phyloP scores from a whole-genome alignment of 2,888 invertebrate genomes.

The Hypomecis punctinalis region DNA sequence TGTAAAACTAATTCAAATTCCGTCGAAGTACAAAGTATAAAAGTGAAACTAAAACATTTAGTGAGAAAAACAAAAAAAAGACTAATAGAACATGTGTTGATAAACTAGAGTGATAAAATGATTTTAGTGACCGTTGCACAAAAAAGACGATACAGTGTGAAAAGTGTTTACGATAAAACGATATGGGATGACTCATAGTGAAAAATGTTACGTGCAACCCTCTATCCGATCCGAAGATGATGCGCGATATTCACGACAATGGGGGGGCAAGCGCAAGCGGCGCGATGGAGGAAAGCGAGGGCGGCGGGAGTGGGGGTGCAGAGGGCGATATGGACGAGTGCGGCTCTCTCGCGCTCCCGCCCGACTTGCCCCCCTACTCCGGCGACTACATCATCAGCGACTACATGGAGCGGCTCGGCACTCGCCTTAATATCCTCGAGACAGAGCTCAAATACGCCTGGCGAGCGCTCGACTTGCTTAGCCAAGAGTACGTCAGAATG shows the following conservation, averaged over 20 bases:
- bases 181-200: slow-evolving; percentile 85
- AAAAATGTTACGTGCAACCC: slow-evolving; percentile 78
- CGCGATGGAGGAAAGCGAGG: slow-evolving; percentile 84
- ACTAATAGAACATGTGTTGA: slow-evolving; percentile 63
- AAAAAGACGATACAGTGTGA: slow-evolving; percentile 66
- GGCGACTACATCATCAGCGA: slow-evolving; percentile 93
- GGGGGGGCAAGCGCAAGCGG: slow-evolving; percentile 78
- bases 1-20: slow-evolving; percentile 69
- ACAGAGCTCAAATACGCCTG: slow-evolving; percentile 96
- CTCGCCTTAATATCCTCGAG: slow-evolving; percentile 93
- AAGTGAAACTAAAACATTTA: slow-evolving; percentile 48
- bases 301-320: slow-evolving; percentile 82
- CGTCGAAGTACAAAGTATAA: slow-evolving; percentile 80
- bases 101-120: slow-evolving; percentile 69
- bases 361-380: slow-evolving; percentile 82
- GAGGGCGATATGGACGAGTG: slow-evolving; percentile 83
- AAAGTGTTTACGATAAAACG: slow-evolving; percentile 78
- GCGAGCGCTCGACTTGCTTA: slow-evolving; percentile 95
- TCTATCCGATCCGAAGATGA: slow-evolving; percentile 80
- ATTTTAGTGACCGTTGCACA: slow-evolving; percentile 61
- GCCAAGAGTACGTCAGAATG: slow-evolving; percentile 97
- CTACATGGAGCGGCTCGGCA: slow-evolving; percentile 95
- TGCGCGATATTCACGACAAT: slow-evolving; percentile 84
- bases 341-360: slow-evolving; percentile 83
- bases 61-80: slow-evolving; percentile 58